A percentile compares a stretch with the other conserved stretches of the same genome.
These are phyloP conservation scores for Nemopilema nomurai DNA, from an alignment of 30 jellyfish, hydroid and myxozoan genomes.

Conservation along the genomic window DNA sequence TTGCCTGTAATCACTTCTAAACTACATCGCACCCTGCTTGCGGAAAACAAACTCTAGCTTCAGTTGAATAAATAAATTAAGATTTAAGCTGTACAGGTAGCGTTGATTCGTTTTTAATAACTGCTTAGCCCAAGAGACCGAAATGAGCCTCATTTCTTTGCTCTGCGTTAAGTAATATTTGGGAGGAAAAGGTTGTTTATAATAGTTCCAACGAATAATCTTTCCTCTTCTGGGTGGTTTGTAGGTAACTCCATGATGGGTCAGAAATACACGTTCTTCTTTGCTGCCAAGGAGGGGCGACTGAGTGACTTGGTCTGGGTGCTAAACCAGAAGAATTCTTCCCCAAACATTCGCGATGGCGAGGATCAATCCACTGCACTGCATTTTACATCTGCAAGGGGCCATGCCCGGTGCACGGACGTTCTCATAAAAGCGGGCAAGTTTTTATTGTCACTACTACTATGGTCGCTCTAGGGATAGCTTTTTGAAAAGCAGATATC, in stretches of 20 bases:
- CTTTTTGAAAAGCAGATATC: too few relatives aligned
- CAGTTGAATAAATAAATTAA: too few relatives aligned
- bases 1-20: too few relatives aligned
- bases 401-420: conserved; percentile 66
- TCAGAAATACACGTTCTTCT: conserved; percentile 57
- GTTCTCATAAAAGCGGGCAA: conserved; percentile 58
- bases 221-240: not conserved
- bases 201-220: not conserved
- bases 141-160: not conserved
- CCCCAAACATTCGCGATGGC: conserved; percentile 57
- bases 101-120: too few relatives aligned
- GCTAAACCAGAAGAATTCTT: conserved; percentile 49
- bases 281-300: conserved; percentile 77
- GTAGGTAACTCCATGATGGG: conserved; percentile 48
- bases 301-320: conserved; percentile 62
- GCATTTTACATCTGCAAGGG: conserved; percentile 59
- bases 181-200: not conserved
- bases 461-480: too few relatives aligned
- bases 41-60: too few relatives aligned
- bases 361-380: conserved; percentile 59
- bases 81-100: too few relatives aligned
- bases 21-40: too few relatives aligned
- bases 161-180: not conserved
- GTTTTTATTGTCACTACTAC: too few relatives aligned
- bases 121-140: too few relatives aligned